Evolutionary conservation across 35 echinoderm and acorn worm genomes (phyloP).

Genomic region (Chiridota heheva): DNA sequence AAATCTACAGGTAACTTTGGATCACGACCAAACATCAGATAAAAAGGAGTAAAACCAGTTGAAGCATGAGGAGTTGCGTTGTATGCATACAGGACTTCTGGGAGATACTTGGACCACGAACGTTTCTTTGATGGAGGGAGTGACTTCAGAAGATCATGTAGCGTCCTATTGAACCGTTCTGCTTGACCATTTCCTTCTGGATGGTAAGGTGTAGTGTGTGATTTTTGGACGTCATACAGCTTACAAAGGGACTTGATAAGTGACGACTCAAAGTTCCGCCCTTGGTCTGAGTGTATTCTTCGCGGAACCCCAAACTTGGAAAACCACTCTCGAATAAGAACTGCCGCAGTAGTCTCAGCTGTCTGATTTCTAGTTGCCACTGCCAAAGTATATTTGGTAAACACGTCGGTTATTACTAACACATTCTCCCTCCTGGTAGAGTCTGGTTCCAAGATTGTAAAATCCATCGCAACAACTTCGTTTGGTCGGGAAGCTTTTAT

Average conservation of each 20-base stretch:
- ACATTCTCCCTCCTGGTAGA: constrained; percentile 28
- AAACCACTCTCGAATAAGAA: constrained; percentile 29
- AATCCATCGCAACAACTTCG: constrained; percentile 44
- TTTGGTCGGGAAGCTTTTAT: constrained; percentile 27
- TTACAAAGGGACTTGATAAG: constrained; percentile 21
- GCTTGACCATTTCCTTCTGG: constrained; percentile 61
- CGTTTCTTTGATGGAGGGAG: constrained; percentile 15
- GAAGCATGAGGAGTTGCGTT: constrained; percentile 39
- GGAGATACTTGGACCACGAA: constrained; percentile 37
- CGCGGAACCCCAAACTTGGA: constrained; percentile 12
- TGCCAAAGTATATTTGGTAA: constrained; percentile 35
- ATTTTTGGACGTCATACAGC: constrained; percentile 34
- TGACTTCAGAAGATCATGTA: constrained; percentile 37
- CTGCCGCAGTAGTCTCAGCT: constrained; percentile 25
- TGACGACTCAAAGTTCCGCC: constrained; percentile 23
- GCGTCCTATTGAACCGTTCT: constrained; percentile 53
- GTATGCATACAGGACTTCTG: constrained; percentile 50
- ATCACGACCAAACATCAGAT: constrained; percentile 49
- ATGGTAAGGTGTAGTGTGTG: constrained; percentile 46
- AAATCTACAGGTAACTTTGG: constrained; percentile 34
- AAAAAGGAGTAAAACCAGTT: constrained; percentile 40
- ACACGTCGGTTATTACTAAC: constrained; percentile 35
- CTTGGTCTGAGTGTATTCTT: constrained; percentile 30
- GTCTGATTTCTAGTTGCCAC: constrained; percentile 38
- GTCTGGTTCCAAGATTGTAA: constrained; percentile 30